Percentiles rank a stretch among this genome's conserved stretches.
Conservation (phyloP, 1,140 invertebrate genomes). For the Drosophila tsacasi region DNA sequence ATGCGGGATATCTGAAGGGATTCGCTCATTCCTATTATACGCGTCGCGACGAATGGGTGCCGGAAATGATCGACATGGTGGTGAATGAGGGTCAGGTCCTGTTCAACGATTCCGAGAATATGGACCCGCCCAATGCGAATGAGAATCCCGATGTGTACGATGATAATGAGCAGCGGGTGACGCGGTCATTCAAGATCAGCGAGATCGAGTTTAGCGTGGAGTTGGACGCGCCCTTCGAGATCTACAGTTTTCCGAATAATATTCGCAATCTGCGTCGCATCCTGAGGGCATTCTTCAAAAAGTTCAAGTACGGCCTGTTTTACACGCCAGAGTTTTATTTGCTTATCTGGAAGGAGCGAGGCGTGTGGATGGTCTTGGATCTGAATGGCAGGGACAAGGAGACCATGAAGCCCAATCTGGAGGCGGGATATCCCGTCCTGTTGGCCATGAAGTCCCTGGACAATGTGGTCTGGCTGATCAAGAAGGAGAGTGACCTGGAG, state of each 20-base stretch:
- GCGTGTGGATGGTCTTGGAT: conserved; percentile 70
- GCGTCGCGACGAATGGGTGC: conserved; percentile 54
- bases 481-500: conserved; percentile 57
- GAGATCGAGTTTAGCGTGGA: conserved; percentile 67
- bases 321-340: conserved; percentile 57
- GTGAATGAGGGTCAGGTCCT: conserved; percentile 54
- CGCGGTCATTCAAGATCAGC: conserved; percentile 67
- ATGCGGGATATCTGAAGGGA: conserved; percentile 49
- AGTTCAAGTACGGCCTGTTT: conserved; percentile 46
- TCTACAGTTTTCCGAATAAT: conserved; percentile 27
- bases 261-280: conserved; percentile 44
- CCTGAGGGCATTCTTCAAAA: conserved; percentile 48
- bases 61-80: conserved; percentile 56
- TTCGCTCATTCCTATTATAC: conserved; percentile 66
- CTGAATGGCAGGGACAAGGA: conserved; percentile 58
- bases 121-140: conserved; percentile 37
- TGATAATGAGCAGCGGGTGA: conserved; percentile 54
- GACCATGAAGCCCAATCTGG: conserved; percentile 30
- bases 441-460: conserved; percentile 57
- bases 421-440: conserved; percentile 46
- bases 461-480: conserved; percentile 64
- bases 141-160: conserved; percentile 56
- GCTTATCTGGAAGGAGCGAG: conserved; percentile 68
- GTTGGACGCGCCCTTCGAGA: conserved; percentile 59
- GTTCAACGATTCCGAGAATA: conserved; percentile 56